A percentile compares a stretch with the other conserved stretches of the same genome.
These are phyloP conservation scores for Drosophila sulfurigaster DNA, from an alignment of 1,140 invertebrate species.

Conservation along the genomic window DNA sequence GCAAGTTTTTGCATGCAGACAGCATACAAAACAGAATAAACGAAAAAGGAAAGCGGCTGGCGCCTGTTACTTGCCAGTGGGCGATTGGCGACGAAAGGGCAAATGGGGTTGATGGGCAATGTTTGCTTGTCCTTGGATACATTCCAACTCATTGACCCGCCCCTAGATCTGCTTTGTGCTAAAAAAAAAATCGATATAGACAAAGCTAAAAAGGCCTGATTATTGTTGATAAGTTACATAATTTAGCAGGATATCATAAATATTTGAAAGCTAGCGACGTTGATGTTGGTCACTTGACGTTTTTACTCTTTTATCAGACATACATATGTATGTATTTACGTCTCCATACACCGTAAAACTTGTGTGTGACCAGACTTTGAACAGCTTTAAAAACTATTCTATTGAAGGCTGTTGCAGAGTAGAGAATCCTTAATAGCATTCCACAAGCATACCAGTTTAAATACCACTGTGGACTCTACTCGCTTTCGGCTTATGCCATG, in stretches of 20 bases:
- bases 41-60: conserved; percentile 7
- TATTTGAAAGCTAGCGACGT: conserved; percentile 33
- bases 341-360: too few species aligned
- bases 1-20: conserved; percentile 27
- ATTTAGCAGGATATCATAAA: conserved; percentile 80
- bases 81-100: not conserved
- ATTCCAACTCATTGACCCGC: conserved; percentile 66
- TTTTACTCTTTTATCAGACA: too few species aligned
- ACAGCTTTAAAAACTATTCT: too few species aligned
- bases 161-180: conserved; percentile 29
- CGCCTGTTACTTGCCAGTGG: conserved; percentile 41
- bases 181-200: conserved; percentile 64
- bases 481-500: not conserved
- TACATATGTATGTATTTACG: too few species aligned
- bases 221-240: conserved; percentile 76
- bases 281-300: too few species aligned
- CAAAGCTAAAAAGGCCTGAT: conserved; percentile 33
- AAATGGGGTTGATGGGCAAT: conserved; percentile 33
- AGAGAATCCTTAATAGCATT: conserved; percentile 7
- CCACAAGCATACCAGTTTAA: not conserved
- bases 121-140: conserved; percentile 72
- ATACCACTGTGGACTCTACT: not conserved
- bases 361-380: too few species aligned
- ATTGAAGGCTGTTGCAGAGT: not conserved
- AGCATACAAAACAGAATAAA: not conserved